These are phyloP conservation scores for Thunnus albacares DNA, from an alignment of 2,797 vertebrate species.

Conservation along the genomic window DNA sequence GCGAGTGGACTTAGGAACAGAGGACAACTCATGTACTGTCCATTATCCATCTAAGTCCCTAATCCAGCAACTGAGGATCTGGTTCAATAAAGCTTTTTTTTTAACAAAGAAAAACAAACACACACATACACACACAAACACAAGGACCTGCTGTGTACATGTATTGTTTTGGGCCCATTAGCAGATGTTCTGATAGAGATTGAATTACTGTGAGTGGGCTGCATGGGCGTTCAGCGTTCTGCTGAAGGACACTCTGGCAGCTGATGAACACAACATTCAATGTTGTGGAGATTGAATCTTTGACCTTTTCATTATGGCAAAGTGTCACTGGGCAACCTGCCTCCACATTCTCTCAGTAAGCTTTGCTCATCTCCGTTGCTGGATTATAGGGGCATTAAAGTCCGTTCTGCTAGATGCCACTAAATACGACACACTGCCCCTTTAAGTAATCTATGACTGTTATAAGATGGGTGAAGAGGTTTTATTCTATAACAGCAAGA, in stretches of 20 bases:
- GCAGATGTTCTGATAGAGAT: constrained; percentile 8
- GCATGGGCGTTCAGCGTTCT: neutral
- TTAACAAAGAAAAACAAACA: constrained; percentile 17
- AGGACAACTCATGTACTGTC: constrained; percentile 9
- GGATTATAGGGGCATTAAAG: constrained; percentile 28
- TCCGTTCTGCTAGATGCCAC: too few relatives aligned
- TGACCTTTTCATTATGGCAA: constrained; percentile 29
- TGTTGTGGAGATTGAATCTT: neutral
- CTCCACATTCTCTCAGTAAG: neutral
- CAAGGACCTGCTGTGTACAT: neutral
- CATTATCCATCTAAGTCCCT: constrained; percentile 42
- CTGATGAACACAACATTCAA: constrained; percentile 6
- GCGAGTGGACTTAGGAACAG: constrained; percentile 7
- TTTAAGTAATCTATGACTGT: neutral
- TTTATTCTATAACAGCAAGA: constrained; percentile 19
- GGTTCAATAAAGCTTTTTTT: constrained; percentile 41
- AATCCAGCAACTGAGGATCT: constrained; percentile 45
- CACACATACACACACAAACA: constrained; percentile 7
- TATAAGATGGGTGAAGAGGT: constrained; percentile 1
- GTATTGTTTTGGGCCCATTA: neutral
- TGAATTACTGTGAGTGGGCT: constrained; percentile 11
- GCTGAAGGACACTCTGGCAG: constrained; percentile 4
- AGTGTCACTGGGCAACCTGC: neutral
- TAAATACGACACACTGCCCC: too few relatives aligned
- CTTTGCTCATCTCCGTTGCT: constrained; percentile 26